Base-by-base conservation (phyloP, 2,888 invertebrate genomes). In the Tetranychus truncatus region DNA sequence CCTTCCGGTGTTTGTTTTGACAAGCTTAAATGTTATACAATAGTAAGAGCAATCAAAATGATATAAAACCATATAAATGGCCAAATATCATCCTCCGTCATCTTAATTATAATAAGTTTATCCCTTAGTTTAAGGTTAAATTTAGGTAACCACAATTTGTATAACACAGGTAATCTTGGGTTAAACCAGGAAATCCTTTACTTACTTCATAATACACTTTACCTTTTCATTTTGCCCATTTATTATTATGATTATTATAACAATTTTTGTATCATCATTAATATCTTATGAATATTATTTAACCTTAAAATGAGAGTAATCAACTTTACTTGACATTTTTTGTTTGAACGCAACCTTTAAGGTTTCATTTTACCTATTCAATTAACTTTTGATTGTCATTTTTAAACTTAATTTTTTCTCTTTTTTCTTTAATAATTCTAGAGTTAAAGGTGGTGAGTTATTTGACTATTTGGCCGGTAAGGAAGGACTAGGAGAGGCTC, bases 381-480 rank as follows among this genome's bases (percentile, higher is more conserved):
- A 55, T 55, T 15, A 55, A 55, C 55, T 55, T 15, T 55, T 15
- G 8, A 18, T 67, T 67, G 9, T 67, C n/a, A 67, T 21, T 9
- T 55, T 55, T 55, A 55, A 34, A 34, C 34, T 55, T 9, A n/a
- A 20, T 69, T n/a, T 34, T 69, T 69, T 34, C n/a, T 69, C 69
- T 73, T 76, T 72, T 1, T 34, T 4, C 34, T 34, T 34, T 34
- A 34, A 34, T 34, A 34, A 76, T 76, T 55, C 76, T 76, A 86
- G 86, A 76, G 87, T 88, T 71, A 84, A 86, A 77, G 88, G 88
- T 71, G 88, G 88, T 44, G 88, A 88, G 81, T 82, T 88, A 75
- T 88, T 88, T 82, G 87, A 88, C 78, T 87, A 84, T 78, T 83
- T 86, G 24, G 83, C 84, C 44, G 84, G 84, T 76, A 83, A 83